Conservation (phyloP, 1,140 invertebrate genomes). For the Acyrthosiphon pisum region DNA sequence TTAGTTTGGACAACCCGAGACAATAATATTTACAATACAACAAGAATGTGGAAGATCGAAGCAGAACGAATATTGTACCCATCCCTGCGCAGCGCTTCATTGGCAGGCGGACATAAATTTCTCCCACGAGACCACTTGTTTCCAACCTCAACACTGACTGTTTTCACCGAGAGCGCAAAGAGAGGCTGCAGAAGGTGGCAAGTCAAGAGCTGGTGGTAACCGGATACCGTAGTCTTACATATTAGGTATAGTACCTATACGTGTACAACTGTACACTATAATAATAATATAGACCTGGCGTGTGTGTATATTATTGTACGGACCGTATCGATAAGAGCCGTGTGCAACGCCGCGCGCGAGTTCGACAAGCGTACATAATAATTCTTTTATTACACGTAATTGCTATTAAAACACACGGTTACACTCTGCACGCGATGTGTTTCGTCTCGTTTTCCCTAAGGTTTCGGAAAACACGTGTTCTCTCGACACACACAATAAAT, state of each 20-base stretch:
- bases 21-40: background rate
- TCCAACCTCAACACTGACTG: background rate
- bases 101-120: constrained; percentile 25
- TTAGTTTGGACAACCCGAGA: background rate
- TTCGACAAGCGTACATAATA: constrained; percentile 36
- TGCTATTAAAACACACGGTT: constrained; percentile 46
- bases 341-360: background rate
- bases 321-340: constrained; percentile 21
- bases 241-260: background rate
- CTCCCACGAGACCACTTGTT: constrained; percentile 49
- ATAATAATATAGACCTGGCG: background rate
- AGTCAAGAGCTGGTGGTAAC: constrained; percentile 1
- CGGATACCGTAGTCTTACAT: constrained; percentile 25
- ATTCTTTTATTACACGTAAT: constrained; percentile 55
- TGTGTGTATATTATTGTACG: background rate
- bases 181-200: background rate
- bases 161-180: background rate
- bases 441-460: background rate
- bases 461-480: constrained; percentile 41
- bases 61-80: background rate
- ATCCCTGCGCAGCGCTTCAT: background rate
- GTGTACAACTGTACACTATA: background rate
- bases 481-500: constrained; percentile 41
- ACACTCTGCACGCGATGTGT: background rate
- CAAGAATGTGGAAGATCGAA: background rate